Conservation (phyloP, 2,797 vertebrate genomes). For the Pampus argenteus region DNA sequence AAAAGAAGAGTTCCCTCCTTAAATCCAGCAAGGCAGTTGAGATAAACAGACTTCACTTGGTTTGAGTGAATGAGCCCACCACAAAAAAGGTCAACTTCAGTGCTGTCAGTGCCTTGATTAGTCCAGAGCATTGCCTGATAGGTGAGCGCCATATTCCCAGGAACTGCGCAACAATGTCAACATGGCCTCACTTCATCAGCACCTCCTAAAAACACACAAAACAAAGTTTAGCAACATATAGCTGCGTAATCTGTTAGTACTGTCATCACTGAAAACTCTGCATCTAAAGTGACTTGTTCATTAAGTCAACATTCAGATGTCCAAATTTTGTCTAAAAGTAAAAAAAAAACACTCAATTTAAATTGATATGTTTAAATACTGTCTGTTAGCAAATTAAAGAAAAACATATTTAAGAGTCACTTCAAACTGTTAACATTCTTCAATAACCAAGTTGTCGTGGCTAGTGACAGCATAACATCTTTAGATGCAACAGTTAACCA, state of each 20-base stretch:
- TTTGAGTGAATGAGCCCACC: slow-evolving; percentile 54
- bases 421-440: too few species aligned
- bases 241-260: not conserved
- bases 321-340: too few species aligned
- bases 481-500: too few species aligned
- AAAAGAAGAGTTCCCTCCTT: slow-evolving; percentile 73
- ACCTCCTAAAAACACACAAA: slow-evolving; percentile 84
- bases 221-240: slow-evolving; percentile 7
- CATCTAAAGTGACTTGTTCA: not conserved
- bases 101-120: slow-evolving; percentile 58
- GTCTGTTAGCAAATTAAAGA: too few species aligned
- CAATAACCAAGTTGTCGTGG: too few species aligned
- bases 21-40: slow-evolving; percentile 75
- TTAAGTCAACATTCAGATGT: too few species aligned
- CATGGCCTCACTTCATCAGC: slow-evolving; percentile 85
- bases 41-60: slow-evolving; percentile 65
- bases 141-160: slow-evolving; percentile 48
- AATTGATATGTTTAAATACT: too few species aligned
- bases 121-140: slow-evolving; percentile 59
- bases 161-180: slow-evolving; percentile 53
- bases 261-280: not conserved
- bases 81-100: slow-evolving; percentile 44
- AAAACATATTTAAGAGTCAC: too few species aligned
- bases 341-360: too few species aligned
- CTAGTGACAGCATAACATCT: too few species aligned